These are phyloP conservation scores for Cynopterus brachyotis DNA, from an alignment of 2,113 vertebrate species.

Conservation along the genomic window DNA sequence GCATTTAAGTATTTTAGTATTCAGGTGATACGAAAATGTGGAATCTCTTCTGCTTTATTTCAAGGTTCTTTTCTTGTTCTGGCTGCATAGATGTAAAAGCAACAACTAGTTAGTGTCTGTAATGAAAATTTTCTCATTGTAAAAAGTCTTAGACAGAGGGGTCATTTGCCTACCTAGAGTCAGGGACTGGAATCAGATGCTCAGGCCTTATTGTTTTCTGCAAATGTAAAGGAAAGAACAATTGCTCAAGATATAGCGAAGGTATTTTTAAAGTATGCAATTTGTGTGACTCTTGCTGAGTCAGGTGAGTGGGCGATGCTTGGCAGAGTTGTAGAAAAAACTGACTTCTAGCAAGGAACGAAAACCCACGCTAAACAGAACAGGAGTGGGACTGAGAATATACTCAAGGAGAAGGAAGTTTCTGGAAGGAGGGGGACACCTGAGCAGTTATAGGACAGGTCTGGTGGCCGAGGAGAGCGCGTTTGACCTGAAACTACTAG, in stretches of 20 bases:
- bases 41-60: background rate
- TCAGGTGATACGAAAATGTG: background rate
- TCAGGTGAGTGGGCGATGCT: slow-evolving; percentile 63
- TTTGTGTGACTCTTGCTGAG: slow-evolving; percentile 18
- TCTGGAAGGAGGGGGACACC: background rate
- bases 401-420: background rate
- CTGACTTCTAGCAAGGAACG: background rate
- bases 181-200: background rate
- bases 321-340: background rate
- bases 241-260: background rate
- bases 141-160: background rate
- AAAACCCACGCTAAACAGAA: background rate
- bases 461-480: background rate
- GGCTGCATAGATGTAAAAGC: background rate
- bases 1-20: background rate
- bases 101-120: background rate
- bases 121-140: background rate
- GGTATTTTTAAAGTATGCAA: slow-evolving; percentile 1
- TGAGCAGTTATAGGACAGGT: fast-evolving
- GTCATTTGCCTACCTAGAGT: background rate
- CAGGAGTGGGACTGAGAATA: background rate
- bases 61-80: background rate
- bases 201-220: background rate
- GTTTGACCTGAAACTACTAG: background rate
- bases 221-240: background rate